phyloP scores from a whole-genome alignment of 1,140 invertebrate species.

The Drosophila aff. region DNA sequence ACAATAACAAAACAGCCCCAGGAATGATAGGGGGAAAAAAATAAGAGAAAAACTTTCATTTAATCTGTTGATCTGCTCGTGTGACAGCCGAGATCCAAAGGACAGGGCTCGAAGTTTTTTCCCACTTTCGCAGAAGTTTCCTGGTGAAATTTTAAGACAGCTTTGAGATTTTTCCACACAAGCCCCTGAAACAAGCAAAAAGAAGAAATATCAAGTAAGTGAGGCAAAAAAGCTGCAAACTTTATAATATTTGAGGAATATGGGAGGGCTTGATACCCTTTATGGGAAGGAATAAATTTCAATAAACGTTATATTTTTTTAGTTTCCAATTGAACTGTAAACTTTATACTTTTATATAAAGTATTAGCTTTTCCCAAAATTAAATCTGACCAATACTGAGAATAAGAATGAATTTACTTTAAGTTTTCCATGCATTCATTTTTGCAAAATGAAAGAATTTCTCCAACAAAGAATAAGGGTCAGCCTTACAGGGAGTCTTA shows the following conservation, averaged over 20 bases:
- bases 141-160: conserved; percentile 70
- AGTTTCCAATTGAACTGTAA: not conserved
- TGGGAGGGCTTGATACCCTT: conserved; percentile 14
- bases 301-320: not conserved
- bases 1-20: conserved; percentile 26
- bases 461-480: conserved; percentile 7
- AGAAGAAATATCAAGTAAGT: conserved; percentile 27
- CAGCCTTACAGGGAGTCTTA: not conserved
- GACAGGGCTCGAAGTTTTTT: conserved; percentile 44
- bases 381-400: not conserved
- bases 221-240: conserved; percentile 21
- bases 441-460: no score
- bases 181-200: conserved; percentile 39
- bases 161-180: conserved; percentile 72
- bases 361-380: not conserved
- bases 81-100: conserved; percentile 42
- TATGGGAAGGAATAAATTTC: not conserved
- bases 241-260: conserved; percentile 20
- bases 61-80: conserved; percentile 80
- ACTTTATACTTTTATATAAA: not conserved
- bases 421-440: not conserved
- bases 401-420: not conserved
- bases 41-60: conserved; percentile 61
- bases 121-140: conserved; percentile 53
- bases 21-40: conserved; percentile 31